phyloP scores from a whole-genome alignment of 1,140 invertebrate species.

The Zaprionus gabonicus region DNA sequence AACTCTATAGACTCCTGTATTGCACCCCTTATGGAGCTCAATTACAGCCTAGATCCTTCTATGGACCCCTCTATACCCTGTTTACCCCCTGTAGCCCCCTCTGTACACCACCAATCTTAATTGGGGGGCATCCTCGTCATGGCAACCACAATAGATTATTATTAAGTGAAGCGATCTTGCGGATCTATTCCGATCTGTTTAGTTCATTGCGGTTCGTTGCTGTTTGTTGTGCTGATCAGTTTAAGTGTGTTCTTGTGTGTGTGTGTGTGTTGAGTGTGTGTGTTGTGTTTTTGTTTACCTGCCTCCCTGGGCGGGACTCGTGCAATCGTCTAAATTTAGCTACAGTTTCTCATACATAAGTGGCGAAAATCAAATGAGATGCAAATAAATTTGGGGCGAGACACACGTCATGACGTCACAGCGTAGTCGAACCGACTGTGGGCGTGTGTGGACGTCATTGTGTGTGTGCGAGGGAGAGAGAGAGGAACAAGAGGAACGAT shows the following conservation, averaged over 20 bases:
- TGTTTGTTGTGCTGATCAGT: conserved; percentile 38
- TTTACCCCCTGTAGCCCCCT: no score
- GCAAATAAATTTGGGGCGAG: conserved; percentile 20
- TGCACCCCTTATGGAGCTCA: no score
- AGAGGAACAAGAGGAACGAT: not conserved
- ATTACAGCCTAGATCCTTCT: no score
- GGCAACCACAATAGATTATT: conserved; percentile 68
- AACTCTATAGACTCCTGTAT: no score
- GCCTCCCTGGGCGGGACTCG: conserved; percentile 33
- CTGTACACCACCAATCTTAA: no score
- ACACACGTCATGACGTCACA: conserved; percentile 13
- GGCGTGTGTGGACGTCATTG: not conserved
- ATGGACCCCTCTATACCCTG: no score
- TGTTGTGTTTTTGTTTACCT: conserved; percentile 65
- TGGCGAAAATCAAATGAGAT: conserved; percentile 26
- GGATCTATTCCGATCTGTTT: conserved; percentile 28
- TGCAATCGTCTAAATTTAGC: conserved; percentile 73
- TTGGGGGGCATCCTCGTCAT: conserved; percentile 54
- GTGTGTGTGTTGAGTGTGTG: not conserved
- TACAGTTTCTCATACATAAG: conserved; percentile 33
- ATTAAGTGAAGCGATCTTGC: conserved; percentile 58
- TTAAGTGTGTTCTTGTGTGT: not conserved
- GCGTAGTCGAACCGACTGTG: not conserved
- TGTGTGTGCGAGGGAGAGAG: not conserved
- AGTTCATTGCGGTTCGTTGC: conserved; percentile 21